Evolutionary conservation across 2,113 vertebrate species (phyloP).

Genomic region (Excalfactoria chinensis): DNA sequence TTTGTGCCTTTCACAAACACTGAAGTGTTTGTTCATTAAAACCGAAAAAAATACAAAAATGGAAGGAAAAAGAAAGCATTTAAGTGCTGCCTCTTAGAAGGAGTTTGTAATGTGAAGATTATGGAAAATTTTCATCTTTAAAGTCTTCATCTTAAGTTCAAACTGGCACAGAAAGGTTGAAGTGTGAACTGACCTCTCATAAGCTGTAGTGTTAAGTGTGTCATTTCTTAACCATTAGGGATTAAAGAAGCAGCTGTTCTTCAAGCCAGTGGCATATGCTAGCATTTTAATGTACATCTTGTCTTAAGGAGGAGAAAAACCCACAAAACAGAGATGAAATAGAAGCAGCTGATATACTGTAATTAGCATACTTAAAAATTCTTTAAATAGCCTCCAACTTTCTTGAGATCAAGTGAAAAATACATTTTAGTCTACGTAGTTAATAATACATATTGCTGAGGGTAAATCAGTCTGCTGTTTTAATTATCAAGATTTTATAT

Average conservation of each 20-base stretch:
- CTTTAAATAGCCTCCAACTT: not conserved
- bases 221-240: not conserved
- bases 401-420: not conserved
- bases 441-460: not conserved
- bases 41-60: not conserved
- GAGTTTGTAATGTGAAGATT: not conserved
- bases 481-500: not conserved
- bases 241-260: slow-evolving; percentile 11
- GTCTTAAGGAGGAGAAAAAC: not conserved
- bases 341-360: not conserved
- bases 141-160: not conserved
- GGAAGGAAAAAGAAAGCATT: not conserved
- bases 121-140: not conserved
- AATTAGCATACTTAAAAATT: not conserved
- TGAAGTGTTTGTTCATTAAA: not conserved
- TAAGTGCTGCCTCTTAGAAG: not conserved
- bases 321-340: not conserved
- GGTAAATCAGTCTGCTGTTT: not conserved
- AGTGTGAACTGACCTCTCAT: not conserved
- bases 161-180: not conserved
- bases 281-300: not conserved
- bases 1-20: not conserved
- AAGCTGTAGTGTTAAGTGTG: not conserved
- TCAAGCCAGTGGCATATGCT: not conserved
- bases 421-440: not conserved